Evolutionary conservation across 2,797 vertebrate genomes (phyloP).

Genomic region (Leptodactylus fallax): DNA sequence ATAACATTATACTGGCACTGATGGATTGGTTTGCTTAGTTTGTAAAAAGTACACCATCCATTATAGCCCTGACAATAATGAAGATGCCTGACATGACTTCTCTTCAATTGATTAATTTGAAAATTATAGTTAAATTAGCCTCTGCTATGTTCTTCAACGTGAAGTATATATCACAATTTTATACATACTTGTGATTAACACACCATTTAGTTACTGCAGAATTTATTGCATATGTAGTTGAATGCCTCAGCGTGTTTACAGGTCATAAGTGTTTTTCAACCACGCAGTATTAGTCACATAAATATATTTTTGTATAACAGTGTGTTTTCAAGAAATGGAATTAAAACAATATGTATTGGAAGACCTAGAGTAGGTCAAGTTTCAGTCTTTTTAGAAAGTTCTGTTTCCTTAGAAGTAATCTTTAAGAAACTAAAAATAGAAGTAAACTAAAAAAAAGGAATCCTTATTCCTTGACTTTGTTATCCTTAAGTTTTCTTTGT

Average conservation of each 20-base stretch:
- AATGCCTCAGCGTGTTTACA: too few species aligned
- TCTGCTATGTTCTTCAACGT: slow-evolving; percentile 12
- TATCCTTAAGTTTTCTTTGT: too few species aligned
- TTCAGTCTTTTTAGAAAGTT: too few species aligned
- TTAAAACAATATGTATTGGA: not conserved
- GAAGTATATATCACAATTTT: slow-evolving; percentile 20
- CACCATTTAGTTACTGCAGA: not conserved
- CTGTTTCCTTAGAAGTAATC: too few species aligned
- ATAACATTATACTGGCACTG: slow-evolving; percentile 63
- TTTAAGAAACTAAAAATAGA: too few species aligned
- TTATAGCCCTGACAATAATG: slow-evolving; percentile 62
- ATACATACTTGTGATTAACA: not conserved
- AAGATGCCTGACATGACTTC: slow-evolving; percentile 61
- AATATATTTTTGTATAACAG: not conserved
- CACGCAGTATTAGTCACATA: not conserved
- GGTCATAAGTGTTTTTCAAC: not conserved
- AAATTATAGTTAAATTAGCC: slow-evolving; percentile 62
- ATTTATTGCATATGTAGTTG: not conserved
- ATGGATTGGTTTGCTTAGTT: slow-evolving; percentile 63
- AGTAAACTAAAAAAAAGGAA: too few species aligned
- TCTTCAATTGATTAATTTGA: slow-evolving; percentile 59
- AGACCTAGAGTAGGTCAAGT: too few species aligned
- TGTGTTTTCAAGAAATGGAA: too few species aligned
- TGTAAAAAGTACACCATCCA: slow-evolving; percentile 60
- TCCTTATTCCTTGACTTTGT: too few species aligned